These are phyloP conservation scores for Drosophila lowei DNA, from an alignment of 1,140 invertebrate genomes.

Conservation along the genomic window DNA sequence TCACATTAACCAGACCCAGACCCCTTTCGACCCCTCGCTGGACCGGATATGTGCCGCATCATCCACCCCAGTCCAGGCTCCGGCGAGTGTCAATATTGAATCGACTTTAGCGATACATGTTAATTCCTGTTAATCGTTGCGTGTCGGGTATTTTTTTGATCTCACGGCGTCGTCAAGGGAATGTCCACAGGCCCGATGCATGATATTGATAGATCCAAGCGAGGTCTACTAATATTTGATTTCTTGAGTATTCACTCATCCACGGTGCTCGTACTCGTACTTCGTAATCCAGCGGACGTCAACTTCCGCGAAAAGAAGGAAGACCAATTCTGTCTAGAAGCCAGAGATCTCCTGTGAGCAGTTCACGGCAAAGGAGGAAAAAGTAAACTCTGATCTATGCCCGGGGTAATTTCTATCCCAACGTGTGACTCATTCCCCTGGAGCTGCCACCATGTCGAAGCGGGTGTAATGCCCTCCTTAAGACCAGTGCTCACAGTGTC, in stretches of 20 bases:
- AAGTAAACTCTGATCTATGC: no score
- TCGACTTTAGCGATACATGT: conserved; percentile 61
- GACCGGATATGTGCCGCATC: conserved; percentile 62
- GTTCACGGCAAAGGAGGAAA: no score
- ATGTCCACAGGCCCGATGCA: neutral
- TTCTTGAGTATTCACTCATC: conserved; percentile 5
- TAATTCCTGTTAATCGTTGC: conserved; percentile 70
- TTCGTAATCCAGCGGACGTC: neutral
- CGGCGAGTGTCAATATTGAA: conserved; percentile 62
- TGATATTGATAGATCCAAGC: conserved; percentile 20
- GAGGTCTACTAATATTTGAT: conserved; percentile 24
- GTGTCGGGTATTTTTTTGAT: conserved; percentile 52
- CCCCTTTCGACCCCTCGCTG: conserved; percentile 4
- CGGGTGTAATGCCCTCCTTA: no score
- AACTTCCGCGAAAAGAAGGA: no score
- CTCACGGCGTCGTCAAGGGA: conserved; percentile 11
- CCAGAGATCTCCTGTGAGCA: no score
- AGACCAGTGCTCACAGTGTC: no score
- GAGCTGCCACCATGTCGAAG: no score
- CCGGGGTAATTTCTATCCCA: no score
- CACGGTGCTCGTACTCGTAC: neutral
- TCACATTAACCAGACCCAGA: conserved; percentile 56
- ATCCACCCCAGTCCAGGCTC: conserved; percentile 7
- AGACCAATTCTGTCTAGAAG: no score
- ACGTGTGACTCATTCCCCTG: no score